Evolutionary conservation across 2,113 vertebrate genomes (phyloP), one percentile per base, ranked within the genome.

Genomic region (Todiramphus chloris): DNA sequence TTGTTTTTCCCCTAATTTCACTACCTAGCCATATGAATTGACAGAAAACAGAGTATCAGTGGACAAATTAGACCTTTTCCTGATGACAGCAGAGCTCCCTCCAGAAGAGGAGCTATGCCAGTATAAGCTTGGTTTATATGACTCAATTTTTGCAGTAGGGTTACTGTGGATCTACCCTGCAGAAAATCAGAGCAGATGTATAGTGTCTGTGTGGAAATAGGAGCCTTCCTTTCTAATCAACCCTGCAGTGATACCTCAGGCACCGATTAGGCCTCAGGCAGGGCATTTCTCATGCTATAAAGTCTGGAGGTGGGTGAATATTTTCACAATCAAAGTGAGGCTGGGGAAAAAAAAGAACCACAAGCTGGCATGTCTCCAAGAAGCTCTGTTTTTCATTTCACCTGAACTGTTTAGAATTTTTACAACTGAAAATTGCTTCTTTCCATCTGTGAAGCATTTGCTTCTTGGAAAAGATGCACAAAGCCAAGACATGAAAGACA

Each of bases 361-460:
- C 17, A 83, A 88, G 24, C 64, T 96, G 96, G 92, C 59, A 0
- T 50, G 35, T 85, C 37, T 91, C 96, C 96, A 95, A 66, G 91
- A 94, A 81, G 72, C 72, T 97, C 96, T 97, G 96, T 79, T 97
- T 97, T 97, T 96, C 96, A 97, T 97, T 97, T 97, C 91, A 97
- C 95, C 95, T 97, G 97, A 96, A 95, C 94, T 97, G 92, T 95
- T 97, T 93, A 97, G 95, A 96, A 96, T 95, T 97, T 96, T 96
- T 94, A 96, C 91, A 97, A 96, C 93, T 94, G 93, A 91, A 93
- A 96, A 93, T 93, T 93, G 70, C 80, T 90, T 92, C 89, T 95
- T 97, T 95, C 83, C 96, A 97, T 97, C 96, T 95, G 94, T 89
- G 92, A 94, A 94, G 74, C 96, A 97, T 96, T 97, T 97, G 89